A percentile compares a stretch with the other conserved stretches of the same genome.
Conservation (phyloP, 2,888 invertebrate species). For the Nemotelus nigrinus region DNA sequence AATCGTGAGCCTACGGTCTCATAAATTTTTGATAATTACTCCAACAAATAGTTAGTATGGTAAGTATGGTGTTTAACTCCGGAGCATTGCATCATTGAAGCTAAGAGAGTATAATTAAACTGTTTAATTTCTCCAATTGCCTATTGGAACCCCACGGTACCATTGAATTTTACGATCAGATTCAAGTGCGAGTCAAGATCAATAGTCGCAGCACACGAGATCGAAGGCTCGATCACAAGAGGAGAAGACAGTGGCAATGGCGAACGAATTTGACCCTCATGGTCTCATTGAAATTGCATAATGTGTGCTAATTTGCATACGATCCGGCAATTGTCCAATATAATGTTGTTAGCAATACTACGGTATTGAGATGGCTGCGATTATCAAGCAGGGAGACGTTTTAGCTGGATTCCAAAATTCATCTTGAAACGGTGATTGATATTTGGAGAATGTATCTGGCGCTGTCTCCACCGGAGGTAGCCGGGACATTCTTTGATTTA, state of each 20-base stretch:
- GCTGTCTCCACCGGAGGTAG: background rate
- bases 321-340: slow-evolving; percentile 23
- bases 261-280: slow-evolving; percentile 27
- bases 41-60: background rate
- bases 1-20: background rate
- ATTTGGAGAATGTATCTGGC: background rate
- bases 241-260: too few species aligned
- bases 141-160: background rate
- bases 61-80: background rate
- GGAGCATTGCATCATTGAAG: background rate
- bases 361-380: background rate
- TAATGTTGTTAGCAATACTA: slow-evolving; percentile 9
- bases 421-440: slow-evolving; percentile 13
- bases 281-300: slow-evolving; percentile 18
- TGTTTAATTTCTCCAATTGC: background rate
- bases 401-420: background rate
- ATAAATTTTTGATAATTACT: background rate
- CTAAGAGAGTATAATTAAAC: background rate
- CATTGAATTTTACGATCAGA: background rate
- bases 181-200: background rate
- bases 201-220: background rate
- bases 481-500: slow-evolving; percentile 10
- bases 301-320: slow-evolving; percentile 28
- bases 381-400: background rate
- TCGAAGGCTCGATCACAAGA: background rate